A percentile compares a stretch with the other conserved stretches of the same genome.
phyloP scores from a whole-genome alignment of 2,113 vertebrate species.

The Urocynchramus pylzowi region DNA sequence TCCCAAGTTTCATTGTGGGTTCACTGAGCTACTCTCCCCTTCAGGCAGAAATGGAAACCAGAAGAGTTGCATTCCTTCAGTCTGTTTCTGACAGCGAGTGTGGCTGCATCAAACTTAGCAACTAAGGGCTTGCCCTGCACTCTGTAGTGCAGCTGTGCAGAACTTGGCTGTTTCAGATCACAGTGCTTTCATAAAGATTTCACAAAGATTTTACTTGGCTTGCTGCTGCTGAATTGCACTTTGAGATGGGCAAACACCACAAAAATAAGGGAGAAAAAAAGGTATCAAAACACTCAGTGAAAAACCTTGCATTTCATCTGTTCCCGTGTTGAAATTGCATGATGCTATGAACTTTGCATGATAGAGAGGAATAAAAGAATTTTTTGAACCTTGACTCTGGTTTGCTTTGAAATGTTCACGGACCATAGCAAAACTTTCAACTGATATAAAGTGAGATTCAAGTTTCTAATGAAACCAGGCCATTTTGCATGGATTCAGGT shows the following conservation, averaged over 20 bases:
- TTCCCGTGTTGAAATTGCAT: neutral
- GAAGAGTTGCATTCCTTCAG: conserved; percentile 64
- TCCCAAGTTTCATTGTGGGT: conserved; percentile 39
- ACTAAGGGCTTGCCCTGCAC: conserved; percentile 31
- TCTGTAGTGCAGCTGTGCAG: conserved; percentile 35
- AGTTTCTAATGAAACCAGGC: conserved; percentile 40
- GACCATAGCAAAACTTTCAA: conserved; percentile 26
- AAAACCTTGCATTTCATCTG: neutral
- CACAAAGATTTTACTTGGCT: neutral
- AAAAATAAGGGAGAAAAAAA: neutral
- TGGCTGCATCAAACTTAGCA: conserved; percentile 34
- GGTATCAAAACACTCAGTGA: neutral
- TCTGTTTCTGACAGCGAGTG: neutral
- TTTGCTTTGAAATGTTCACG: conserved; percentile 15
- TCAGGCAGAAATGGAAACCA: conserved; percentile 65
- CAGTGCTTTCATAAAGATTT: conserved; percentile 1
- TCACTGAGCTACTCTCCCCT: conserved; percentile 51
- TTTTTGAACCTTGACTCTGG: neutral
- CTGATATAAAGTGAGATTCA: conserved; percentile 29
- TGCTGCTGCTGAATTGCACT: neutral
- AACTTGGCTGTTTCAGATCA: conserved; percentile 34
- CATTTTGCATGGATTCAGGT: conserved; percentile 48
- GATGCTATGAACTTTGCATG: neutral
- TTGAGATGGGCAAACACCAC: neutral
- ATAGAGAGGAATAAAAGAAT: neutral